A percentile compares a stretch with the other conserved stretches of the same genome.
Conservation (phyloP, 2,797 vertebrate genomes). For the Myripristis jacobus region DNA sequence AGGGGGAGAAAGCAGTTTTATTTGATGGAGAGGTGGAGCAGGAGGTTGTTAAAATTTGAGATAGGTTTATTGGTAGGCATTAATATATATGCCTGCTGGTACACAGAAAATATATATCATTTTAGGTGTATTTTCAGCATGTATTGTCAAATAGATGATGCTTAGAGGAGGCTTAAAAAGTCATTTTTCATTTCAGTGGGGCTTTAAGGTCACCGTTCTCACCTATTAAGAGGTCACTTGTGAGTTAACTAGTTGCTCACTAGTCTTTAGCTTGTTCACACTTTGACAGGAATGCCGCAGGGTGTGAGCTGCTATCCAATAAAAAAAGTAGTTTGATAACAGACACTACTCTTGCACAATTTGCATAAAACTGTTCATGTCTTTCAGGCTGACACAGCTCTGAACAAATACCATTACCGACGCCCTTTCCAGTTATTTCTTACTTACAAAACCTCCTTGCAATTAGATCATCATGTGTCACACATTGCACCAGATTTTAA, state of each 20-base stretch:
- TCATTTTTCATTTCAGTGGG: no score
- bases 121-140: no score
- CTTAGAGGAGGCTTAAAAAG: no score
- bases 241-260: conserved; percentile 3
- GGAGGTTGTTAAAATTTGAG: no score
- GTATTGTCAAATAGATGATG: no score
- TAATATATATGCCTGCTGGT: no score
- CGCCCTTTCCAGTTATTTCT: conserved; percentile 2
- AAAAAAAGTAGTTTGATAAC: background rate
- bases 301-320: conserved; percentile 6
- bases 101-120: no score
- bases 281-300: background rate
- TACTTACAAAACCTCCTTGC: conserved; percentile 20
- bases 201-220: conserved; percentile 19
- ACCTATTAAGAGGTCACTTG: conserved; percentile 14
- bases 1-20: no score
- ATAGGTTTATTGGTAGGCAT: no score
- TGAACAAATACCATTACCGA: conserved; percentile 34
- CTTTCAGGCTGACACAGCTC: conserved; percentile 7
- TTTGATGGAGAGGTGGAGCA: no score
- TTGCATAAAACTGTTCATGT: conserved; percentile 53
- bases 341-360: conserved; percentile 1
- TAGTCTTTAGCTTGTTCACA: conserved; percentile 1
- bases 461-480: conserved; percentile 5
- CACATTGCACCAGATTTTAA: background rate